phyloP scores from a whole-genome alignment of 2,113 vertebrate genomes.

The Struthidea cinerea region DNA sequence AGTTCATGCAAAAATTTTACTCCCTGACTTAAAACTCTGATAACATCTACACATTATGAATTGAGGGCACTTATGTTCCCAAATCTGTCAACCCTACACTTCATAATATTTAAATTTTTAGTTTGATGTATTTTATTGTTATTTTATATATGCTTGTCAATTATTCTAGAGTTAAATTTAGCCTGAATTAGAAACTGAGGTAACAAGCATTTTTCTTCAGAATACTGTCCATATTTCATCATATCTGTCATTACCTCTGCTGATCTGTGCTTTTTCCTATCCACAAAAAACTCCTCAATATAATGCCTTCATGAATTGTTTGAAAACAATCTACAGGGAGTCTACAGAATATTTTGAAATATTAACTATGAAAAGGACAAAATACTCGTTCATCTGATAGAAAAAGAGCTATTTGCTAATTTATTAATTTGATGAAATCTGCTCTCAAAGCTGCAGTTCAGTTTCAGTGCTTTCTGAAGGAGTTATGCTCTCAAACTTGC shows the following conservation, averaged over 20 bases:
- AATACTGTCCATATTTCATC: neutral
- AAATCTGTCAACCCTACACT: neutral
- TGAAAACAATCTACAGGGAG: neutral
- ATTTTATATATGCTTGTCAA: neutral
- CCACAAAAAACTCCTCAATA: rapidly evolving
- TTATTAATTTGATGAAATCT: neutral
- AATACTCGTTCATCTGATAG: neutral
- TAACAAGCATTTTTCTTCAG: neutral
- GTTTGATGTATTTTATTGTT: neutral
- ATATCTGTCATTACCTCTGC: neutral
- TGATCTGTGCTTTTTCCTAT: neutral
- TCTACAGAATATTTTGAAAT: neutral
- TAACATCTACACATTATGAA: neutral
- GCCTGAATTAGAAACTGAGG: neutral
- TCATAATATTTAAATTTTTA: neutral
- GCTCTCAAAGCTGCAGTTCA: neutral
- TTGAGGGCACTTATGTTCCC: neutral
- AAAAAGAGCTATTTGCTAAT: neutral
- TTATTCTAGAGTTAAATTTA: neutral
- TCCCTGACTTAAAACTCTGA: neutral
- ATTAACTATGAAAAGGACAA: neutral
- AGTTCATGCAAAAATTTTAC: neutral
- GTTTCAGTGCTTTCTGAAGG: neutral
- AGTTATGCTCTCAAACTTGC: neutral
- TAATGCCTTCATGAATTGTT: neutral